These are phyloP conservation scores for Hapalemur alaotrensis DNA, from an alignment of 2,797 vertebrate species.

Conservation along the genomic window DNA sequence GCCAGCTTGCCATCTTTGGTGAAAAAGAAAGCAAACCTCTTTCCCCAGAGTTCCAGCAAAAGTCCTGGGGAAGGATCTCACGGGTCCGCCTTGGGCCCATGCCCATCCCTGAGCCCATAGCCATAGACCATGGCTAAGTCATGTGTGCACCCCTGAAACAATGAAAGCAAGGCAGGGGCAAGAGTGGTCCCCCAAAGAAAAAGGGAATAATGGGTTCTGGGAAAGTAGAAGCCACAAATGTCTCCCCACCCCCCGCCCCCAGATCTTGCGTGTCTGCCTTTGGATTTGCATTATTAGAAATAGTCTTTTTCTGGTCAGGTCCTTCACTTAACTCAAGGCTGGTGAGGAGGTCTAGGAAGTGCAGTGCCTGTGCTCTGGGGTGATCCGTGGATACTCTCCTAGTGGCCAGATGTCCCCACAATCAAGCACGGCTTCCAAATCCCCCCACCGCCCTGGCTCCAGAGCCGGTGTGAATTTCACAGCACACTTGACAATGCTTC, in stretches of 20 bases:
- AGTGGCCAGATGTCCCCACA: neutral
- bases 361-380: too few species aligned
- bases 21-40: neutral
- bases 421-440: neutral
- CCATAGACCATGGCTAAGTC: neutral
- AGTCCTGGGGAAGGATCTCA: neutral
- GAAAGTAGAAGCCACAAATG: neutral
- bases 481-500: neutral
- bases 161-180: neutral
- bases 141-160: too few species aligned
- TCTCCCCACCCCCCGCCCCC: rapidly evolving
- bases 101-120: neutral
- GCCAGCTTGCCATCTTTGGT: neutral
- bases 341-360: neutral
- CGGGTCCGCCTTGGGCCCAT: too few species aligned
- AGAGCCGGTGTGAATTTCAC: neutral
- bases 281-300: neutral
- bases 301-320: neutral
- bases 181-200: neutral
- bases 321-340: neutral
- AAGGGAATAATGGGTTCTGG: rapidly evolving
- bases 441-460: neutral
- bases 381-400: neutral
- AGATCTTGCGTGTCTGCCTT: rapidly evolving
- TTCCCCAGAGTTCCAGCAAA: neutral